Base-by-base conservation (phyloP, 2,113 vertebrate genomes). In the Gymnobelideus leadbeateri region DNA sequence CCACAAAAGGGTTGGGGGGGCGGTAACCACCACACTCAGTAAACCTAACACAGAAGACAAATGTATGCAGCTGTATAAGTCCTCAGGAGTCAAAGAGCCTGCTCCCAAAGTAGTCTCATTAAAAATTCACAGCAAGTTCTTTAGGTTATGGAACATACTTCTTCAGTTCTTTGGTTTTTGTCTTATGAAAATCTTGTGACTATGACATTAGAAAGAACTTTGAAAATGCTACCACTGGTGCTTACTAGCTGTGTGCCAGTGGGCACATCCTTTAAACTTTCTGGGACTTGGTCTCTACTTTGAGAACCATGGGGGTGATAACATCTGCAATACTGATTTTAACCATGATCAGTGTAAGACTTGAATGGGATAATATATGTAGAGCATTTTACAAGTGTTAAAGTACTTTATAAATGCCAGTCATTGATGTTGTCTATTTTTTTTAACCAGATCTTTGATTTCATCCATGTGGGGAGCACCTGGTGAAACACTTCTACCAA, bases 11-110 rank as follows among this genome's bases (percentile, higher is more conserved):
- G 47, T 49, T 49, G 47, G 91, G 31, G 47, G 19, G 43, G 89
- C n/a, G 94, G 84, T 90, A 26, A 90, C 46, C 10, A 49, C 50
- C 77, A 91, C 90, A 89, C 0, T 51, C 92, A 93, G 57, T 93
- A 95, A 97, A 96, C 96, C 95, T 97, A 93, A 97, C 96, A 97
- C 94, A 93, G 21, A 68, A 77, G 93, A 96, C 97, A 98, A 97
- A 97, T 98, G 97, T 23, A 94, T 95, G 96, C 97, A 97, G 97
- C 96, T 97, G 96, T 90, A 55, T 90, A 90, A 16, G 52, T 94
- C 51, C 92, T 91, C 46, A 1, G 97, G 94, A 96, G 54, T 89
- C 94, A 57, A 89, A 96, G 61, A 94, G 94, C 94, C 95, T 95
- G 95, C n/a, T 84, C 19, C n/a, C 68, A 84, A 43, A 43, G 68